A percentile compares a stretch with the other conserved stretches of the same genome.
phyloP scores from a whole-genome alignment of 53 echinoderm and acorn worm genomes.

The Echinometra lucunter region DNA sequence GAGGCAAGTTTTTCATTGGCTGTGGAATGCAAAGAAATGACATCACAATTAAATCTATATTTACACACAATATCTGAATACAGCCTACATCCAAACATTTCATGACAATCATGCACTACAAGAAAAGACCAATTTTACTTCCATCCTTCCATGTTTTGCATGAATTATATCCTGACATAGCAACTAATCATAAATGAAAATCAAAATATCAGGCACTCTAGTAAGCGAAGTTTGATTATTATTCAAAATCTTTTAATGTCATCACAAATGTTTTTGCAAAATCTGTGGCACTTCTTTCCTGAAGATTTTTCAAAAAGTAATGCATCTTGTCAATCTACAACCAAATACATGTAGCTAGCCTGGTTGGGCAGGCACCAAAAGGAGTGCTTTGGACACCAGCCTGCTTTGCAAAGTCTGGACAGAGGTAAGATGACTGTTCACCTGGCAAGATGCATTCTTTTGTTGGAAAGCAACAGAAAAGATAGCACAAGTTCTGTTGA shows the following conservation, averaged over 20 bases:
- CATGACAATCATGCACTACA: neutral
- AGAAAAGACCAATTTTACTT: neutral
- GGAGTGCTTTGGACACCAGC: neutral
- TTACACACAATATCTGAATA: constrained; percentile 52
- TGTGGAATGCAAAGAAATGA: constrained; percentile 55
- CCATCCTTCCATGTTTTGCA: neutral
- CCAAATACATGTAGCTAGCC: neutral
- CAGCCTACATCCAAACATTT: neutral
- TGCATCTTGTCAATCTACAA: neutral
- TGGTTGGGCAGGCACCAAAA: neutral
- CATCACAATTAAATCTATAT: constrained; percentile 21
- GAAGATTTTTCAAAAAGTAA: neutral
- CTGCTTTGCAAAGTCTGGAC: too few species aligned
- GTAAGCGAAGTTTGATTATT: neutral
- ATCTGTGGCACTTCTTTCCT: neutral
- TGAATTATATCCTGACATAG: neutral
- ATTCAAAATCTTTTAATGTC: neutral
- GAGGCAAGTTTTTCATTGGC: constrained; percentile 62
- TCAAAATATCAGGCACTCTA: neutral
- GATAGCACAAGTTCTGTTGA: neutral
- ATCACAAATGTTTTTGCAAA: neutral
- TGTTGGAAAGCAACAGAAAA: neutral
- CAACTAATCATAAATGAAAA: neutral
- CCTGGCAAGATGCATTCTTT: neutral
- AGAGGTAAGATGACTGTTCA: neutral